Evolutionary conservation across 37 sponge, comb jelly and placozoan species (phyloP).

Genomic region (Aplysina aerophoba): DNA sequence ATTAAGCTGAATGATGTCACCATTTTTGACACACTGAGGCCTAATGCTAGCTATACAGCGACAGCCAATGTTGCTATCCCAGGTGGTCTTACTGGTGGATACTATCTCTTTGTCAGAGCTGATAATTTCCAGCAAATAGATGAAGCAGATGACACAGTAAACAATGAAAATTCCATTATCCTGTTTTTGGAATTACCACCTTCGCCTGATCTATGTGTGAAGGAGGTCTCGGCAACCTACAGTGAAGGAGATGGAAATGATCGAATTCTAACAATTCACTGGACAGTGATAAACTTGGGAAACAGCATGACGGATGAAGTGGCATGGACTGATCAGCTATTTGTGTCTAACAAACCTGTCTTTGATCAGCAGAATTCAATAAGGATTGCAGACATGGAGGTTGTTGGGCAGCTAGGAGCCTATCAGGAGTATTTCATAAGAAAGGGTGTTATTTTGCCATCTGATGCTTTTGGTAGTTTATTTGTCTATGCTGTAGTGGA

Average conservation of each 20-base stretch:
- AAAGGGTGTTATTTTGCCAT: not conserved
- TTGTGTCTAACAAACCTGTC: not conserved
- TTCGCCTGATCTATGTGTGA: conserved; percentile 30
- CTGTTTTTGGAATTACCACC: conserved; percentile 15
- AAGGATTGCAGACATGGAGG: not conserved
- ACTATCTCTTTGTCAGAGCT: not conserved
- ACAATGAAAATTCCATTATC: not conserved
- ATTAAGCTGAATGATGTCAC: conserved; percentile 1
- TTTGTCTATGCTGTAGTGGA: conserved; percentile 21
- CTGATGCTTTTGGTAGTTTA: not conserved
- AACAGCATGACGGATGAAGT: conserved; percentile 1
- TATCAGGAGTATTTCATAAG: not conserved
- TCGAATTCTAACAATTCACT: conserved; percentile 2
- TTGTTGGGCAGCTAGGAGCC: not conserved
- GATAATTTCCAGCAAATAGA: not conserved
- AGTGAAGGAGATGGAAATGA: not conserved
- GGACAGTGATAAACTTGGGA: conserved; percentile 30
- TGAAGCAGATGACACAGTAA: not conserved
- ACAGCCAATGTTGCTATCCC: not conserved
- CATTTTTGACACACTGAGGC: not conserved
- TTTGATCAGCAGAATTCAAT: conserved; percentile 15
- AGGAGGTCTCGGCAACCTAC: not conserved
- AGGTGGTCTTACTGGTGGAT: conserved; percentile 1
- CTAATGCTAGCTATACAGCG: not conserved
- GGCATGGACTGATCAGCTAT: conserved; percentile 28